A percentile compares a stretch with the other conserved stretches of the same genome.
Conservation (phyloP, 2,797 vertebrate species). For the Sebastes nivosus region DNA sequence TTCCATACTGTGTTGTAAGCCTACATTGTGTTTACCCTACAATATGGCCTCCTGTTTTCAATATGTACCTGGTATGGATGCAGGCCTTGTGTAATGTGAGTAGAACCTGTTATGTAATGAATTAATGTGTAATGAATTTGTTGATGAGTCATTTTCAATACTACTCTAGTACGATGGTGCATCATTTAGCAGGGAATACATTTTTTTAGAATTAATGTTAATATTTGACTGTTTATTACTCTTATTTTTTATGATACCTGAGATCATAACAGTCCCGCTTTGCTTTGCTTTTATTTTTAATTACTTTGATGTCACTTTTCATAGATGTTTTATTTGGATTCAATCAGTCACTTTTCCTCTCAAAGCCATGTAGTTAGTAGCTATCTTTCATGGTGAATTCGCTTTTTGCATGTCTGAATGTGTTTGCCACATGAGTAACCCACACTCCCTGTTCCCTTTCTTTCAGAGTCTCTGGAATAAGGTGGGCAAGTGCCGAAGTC, state of each 20-base stretch:
- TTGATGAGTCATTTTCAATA: constrained; percentile 64
- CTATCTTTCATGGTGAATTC: constrained; percentile 33
- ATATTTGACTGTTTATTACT: not conserved
- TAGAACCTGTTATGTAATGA: constrained; percentile 68
- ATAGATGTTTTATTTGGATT: constrained; percentile 28
- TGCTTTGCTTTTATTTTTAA: constrained; percentile 7
- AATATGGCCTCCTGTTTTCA: constrained; percentile 61
- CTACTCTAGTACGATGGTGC: constrained; percentile 43
- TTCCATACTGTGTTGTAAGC: constrained; percentile 66
- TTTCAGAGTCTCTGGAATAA: constrained; percentile 74
- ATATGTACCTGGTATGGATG: constrained; percentile 62
- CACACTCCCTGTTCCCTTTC: constrained; percentile 51
- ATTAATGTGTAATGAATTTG: constrained; percentile 69
- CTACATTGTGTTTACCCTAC: constrained; percentile 64
- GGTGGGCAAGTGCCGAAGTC: constrained; percentile 65
- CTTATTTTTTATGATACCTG: not conserved
- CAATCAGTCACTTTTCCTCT: constrained; percentile 23
- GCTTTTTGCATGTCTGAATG: constrained; percentile 57
- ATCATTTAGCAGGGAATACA: constrained; percentile 29
- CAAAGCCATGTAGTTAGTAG: constrained; percentile 10
- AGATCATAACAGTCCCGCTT: not conserved
- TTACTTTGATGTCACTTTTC: constrained; percentile 8
- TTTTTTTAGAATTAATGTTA: constrained; percentile 13
- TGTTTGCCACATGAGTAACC: constrained; percentile 61
- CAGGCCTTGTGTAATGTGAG: constrained; percentile 68